phyloP scores from a whole-genome alignment of 2,797 vertebrate species.

The Liasis olivaceus region DNA sequence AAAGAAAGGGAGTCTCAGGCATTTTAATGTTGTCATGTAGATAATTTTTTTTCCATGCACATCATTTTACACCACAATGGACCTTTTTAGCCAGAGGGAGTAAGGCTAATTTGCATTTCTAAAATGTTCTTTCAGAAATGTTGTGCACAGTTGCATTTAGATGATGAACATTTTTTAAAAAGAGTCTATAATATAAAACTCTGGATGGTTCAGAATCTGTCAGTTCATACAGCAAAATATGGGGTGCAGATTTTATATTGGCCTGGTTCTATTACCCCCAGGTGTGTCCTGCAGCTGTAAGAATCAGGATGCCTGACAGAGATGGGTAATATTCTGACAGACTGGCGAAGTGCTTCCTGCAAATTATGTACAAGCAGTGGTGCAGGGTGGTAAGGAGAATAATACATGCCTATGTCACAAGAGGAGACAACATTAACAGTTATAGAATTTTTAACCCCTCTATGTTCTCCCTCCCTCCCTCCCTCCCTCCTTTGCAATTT shows the following conservation, averaged over 20 bases:
- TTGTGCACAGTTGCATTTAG: background rate
- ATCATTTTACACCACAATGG: slow-evolving; percentile 12
- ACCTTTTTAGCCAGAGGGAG: background rate
- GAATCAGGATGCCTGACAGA: background rate
- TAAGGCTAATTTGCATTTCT: slow-evolving; percentile 9
- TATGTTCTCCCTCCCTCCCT: background rate
- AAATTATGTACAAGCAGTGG: background rate
- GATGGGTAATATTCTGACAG: background rate
- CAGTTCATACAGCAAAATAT: background rate
- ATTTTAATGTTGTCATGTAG: background rate
- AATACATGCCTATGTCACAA: background rate
- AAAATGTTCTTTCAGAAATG: background rate
- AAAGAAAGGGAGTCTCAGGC: background rate
- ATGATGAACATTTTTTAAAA: background rate
- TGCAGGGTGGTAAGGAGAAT: background rate
- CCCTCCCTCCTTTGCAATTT: background rate
- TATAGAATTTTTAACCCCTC: background rate
- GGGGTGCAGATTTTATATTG: background rate
- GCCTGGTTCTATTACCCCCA: background rate
- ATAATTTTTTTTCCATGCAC: background rate
- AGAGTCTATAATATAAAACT: background rate
- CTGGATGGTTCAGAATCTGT: background rate
- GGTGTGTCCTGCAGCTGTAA: background rate
- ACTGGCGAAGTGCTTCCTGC: background rate
- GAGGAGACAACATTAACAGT: background rate